A percentile compares a stretch with the other conserved stretches of the same genome.
These are phyloP conservation scores for Cerceris rybyensis DNA, from an alignment of 2,888 invertebrate genomes.

Conservation along the genomic window DNA sequence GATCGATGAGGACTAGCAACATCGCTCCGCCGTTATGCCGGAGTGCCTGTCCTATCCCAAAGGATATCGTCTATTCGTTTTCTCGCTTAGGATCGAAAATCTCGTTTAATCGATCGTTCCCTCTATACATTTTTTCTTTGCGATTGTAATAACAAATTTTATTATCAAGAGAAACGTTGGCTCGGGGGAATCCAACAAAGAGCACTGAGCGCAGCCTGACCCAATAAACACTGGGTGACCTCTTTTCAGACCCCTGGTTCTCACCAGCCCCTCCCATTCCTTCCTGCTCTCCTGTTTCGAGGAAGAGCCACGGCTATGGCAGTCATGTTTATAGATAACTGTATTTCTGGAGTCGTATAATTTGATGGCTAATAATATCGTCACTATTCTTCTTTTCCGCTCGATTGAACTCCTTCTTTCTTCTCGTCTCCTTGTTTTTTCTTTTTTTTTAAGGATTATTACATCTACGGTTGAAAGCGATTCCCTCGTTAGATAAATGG, in stretches of 20 bases:
- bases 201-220: constrained; percentile 42
- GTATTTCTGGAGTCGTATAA: not conserved
- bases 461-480: too few species aligned
- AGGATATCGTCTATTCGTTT: constrained; percentile 56
- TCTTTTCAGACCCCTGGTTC: constrained; percentile 39
- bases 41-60: constrained; percentile 69
- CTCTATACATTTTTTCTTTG: constrained; percentile 7
- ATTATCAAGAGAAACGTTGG: constrained; percentile 41
- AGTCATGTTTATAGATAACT: not conserved
- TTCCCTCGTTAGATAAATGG: too few species aligned
- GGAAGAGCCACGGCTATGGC: not conserved
- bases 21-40: constrained; percentile 67
- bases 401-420: too few species aligned
- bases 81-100: not conserved
- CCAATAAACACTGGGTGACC: constrained; percentile 59
- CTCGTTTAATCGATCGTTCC: constrained; percentile 7
- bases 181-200: constrained; percentile 32
- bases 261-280: not conserved
- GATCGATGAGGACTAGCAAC: constrained; percentile 78
- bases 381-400: too few species aligned
- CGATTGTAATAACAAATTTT: constrained; percentile 15
- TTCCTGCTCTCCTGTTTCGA: not conserved
- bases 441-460: too few species aligned
- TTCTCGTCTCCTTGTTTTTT: too few species aligned
- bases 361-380: not conserved